Conservation (phyloP, 2,113 vertebrate genomes). For the Platichthys flesus region DNA sequence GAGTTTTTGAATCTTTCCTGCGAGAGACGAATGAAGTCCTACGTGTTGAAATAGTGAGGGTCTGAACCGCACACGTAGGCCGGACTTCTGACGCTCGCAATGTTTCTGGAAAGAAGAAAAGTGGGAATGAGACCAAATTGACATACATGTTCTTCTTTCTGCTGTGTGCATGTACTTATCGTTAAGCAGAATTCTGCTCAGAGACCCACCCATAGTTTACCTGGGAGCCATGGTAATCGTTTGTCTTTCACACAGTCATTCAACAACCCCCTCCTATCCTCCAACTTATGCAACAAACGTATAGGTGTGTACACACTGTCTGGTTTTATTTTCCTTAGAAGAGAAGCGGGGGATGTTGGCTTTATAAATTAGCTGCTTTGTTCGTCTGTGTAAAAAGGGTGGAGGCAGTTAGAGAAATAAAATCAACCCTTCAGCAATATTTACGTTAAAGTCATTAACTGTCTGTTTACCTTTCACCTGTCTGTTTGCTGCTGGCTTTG, state of each 20-base stretch:
- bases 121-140: neutral
- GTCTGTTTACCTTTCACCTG: neutral
- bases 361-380: neutral
- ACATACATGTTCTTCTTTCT: neutral
- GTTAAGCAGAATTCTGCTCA: neutral
- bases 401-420: too few relatives aligned
- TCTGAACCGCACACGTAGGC: constrained; percentile 94
- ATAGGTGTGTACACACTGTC: neutral
- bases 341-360: neutral
- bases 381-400: too few relatives aligned
- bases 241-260: neutral
- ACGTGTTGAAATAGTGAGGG: constrained; percentile 99
- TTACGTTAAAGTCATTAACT: neutral
- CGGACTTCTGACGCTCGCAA: constrained; percentile 97
- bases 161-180: neutral
- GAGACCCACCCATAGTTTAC: neutral
- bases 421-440: neutral
- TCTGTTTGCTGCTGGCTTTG: neutral
- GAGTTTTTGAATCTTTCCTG: constrained; percentile 98
- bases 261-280: neutral
- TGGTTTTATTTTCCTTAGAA: neutral
- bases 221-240: neutral
- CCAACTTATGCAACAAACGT: neutral
- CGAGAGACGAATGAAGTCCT: constrained; percentile 95
- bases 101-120: constrained; percentile 85